Evolutionary conservation across 2,113 vertebrate genomes (phyloP).

Genomic region (Pogonocichla stellata): DNA sequence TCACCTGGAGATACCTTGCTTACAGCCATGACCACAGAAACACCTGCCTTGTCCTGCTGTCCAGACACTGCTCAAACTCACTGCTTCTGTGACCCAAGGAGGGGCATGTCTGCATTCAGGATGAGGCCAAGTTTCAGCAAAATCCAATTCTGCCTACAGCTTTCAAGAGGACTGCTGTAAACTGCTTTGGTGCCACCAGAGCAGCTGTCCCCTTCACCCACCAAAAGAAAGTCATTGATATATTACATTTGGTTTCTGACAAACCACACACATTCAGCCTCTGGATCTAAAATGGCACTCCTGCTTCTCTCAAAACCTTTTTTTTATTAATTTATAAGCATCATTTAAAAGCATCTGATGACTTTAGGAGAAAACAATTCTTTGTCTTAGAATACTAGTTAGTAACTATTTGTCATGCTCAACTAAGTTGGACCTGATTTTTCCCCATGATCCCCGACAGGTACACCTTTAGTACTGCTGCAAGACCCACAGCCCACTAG

Average conservation of each 20-base stretch:
- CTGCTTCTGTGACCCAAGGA: background rate
- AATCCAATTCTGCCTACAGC: background rate
- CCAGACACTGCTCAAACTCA: background rate
- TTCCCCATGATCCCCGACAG: background rate
- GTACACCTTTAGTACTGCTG: background rate
- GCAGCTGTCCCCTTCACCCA: accelerated
- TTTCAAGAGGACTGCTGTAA: background rate
- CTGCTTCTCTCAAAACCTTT: background rate
- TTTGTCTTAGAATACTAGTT: background rate
- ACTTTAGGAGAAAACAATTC: background rate
- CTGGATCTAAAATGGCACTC: background rate
- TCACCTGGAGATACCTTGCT: background rate
- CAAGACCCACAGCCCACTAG: background rate
- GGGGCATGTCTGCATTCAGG: background rate
- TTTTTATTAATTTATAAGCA: background rate
- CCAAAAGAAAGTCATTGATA: background rate
- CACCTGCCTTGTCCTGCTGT: background rate
- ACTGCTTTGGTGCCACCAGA: background rate
- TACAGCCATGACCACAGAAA: background rate
- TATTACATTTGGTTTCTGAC: background rate
- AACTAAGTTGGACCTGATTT: background rate
- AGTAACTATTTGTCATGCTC: background rate
- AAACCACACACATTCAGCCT: background rate
- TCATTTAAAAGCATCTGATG: background rate
- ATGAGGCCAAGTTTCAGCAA: background rate